These are phyloP conservation scores for Oithona nana DNA, from an alignment of 2,888 invertebrate species.

Conservation along the genomic window DNA sequence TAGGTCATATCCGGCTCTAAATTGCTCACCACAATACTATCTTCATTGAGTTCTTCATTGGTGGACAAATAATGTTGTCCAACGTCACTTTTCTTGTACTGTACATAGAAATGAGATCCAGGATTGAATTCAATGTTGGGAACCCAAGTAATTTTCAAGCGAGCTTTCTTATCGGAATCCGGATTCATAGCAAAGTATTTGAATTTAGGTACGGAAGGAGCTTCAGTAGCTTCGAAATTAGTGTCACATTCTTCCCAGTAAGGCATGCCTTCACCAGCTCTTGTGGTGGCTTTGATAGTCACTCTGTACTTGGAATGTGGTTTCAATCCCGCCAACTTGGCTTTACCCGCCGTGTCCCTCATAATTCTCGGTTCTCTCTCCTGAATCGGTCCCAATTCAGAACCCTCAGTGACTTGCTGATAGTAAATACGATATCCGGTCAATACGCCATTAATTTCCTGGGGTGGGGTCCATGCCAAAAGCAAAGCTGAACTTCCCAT, in stretches of 20 bases:
- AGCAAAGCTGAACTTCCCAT: conserved; percentile 73
- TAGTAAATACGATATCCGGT: conserved; percentile 84
- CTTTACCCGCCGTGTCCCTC: conserved; percentile 53
- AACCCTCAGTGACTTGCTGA: conserved; percentile 43
- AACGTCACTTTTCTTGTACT: conserved; percentile 49
- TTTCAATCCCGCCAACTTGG: conserved; percentile 62
- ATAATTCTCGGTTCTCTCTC: conserved; percentile 57
- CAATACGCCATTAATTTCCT: conserved; percentile 72
- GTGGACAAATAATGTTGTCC: conserved; percentile 45
- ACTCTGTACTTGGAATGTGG: conserved; percentile 64
- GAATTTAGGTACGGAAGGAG: conserved; percentile 38
- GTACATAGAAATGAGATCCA: conserved; percentile 77
- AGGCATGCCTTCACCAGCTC: conserved; percentile 53
- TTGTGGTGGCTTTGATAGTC: conserved; percentile 60
- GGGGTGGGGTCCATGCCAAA: conserved; percentile 77
- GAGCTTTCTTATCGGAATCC: conserved; percentile 48
- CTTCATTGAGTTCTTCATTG: conserved; percentile 45
- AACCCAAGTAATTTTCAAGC: conserved; percentile 57
- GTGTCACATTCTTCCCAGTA: conserved; percentile 16
- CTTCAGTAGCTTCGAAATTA: neutral
- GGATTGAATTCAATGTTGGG: conserved; percentile 60
- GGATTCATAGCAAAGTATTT: conserved; percentile 44
- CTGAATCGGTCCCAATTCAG: conserved; percentile 38
- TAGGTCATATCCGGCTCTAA: conserved; percentile 64
- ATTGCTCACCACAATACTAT: conserved; percentile 49